phyloP scores from a whole-genome alignment of 2,888 invertebrate species.

The Cryptus viduatorius region DNA sequence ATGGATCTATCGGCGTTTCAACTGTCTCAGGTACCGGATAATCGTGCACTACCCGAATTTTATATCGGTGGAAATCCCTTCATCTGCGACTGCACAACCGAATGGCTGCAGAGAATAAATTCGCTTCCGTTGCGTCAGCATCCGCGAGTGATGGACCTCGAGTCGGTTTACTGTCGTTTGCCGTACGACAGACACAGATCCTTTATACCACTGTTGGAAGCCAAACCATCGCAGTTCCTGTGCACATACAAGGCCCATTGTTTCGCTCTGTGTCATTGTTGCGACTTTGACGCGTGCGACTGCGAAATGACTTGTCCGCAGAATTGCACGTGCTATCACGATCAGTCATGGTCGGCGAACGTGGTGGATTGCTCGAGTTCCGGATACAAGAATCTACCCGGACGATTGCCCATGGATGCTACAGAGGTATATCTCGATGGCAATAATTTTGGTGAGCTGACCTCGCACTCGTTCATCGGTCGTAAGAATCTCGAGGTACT shows the following conservation, averaged over 20 bases:
- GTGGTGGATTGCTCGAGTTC: slow-evolving; percentile 96
- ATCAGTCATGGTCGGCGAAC: slow-evolving; percentile 96
- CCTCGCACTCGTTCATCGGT: slow-evolving; percentile 96
- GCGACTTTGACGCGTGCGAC: slow-evolving; percentile 98
- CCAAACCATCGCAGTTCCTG: slow-evolving; percentile 95
- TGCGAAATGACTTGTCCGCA: slow-evolving; percentile 98
- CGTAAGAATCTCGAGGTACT: slow-evolving; percentile 95
- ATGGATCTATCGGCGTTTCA: slow-evolving; percentile 96
- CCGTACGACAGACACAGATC: slow-evolving; percentile 93
- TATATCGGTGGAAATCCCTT: slow-evolving; percentile 98
- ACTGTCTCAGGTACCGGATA: slow-evolving; percentile 92
- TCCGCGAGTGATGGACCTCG: slow-evolving; percentile 95
- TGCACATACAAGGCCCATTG: slow-evolving; percentile 97
- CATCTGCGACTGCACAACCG: slow-evolving; percentile 97
- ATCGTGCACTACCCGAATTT: slow-evolving; percentile 93
- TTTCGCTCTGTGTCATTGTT: slow-evolving; percentile 97
- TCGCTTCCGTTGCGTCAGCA: slow-evolving; percentile 93
- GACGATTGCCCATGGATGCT: slow-evolving; percentile 97
- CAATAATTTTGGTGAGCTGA: slow-evolving; percentile 94
- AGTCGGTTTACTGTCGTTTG: slow-evolving; percentile 95
- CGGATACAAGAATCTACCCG: slow-evolving; percentile 93
- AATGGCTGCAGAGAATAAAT: slow-evolving; percentile 97
- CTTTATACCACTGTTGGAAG: slow-evolving; percentile 94
- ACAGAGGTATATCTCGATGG: slow-evolving; percentile 97
- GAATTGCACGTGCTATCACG: slow-evolving; percentile 97